Conservation (phyloP, 2,797 vertebrate genomes). For the Okamejei kenojei region DNA sequence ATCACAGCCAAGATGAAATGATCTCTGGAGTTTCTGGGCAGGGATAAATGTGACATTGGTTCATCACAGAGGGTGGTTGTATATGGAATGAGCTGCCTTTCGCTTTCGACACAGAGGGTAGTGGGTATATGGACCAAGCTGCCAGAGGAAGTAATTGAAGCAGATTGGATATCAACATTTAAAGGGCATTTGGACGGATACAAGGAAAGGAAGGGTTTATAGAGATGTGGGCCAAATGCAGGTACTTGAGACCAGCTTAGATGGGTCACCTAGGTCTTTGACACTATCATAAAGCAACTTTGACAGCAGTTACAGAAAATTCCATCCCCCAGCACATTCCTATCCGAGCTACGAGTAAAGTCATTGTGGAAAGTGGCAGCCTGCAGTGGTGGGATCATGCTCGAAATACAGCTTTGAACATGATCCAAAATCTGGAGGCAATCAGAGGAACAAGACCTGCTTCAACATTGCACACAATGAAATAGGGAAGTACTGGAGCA, state of each 20-base stretch:
- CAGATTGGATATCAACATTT: no score
- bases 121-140: no score
- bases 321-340: neutral
- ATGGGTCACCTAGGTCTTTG: no score
- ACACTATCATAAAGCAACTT: neutral
- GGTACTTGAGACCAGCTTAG: no score
- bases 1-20: neutral
- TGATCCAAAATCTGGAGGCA: neutral
- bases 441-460: neutral
- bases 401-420: neutral
- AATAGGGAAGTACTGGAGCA: neutral
- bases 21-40: neutral
- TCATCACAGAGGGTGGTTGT: neutral
- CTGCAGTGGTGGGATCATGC: neutral
- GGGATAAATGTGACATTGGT: neutral
- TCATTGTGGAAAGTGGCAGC: neutral
- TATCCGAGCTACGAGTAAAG: neutral
- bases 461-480: neutral
- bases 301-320: neutral
- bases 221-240: no score
- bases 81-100: no score
- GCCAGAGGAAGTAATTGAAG: no score
- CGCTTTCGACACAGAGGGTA: no score
- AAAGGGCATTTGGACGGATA: no score
- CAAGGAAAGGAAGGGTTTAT: no score